These are phyloP conservation scores for Eristalis arbustorum DNA, from an alignment of 2,888 invertebrate species.

Conservation along the genomic window DNA sequence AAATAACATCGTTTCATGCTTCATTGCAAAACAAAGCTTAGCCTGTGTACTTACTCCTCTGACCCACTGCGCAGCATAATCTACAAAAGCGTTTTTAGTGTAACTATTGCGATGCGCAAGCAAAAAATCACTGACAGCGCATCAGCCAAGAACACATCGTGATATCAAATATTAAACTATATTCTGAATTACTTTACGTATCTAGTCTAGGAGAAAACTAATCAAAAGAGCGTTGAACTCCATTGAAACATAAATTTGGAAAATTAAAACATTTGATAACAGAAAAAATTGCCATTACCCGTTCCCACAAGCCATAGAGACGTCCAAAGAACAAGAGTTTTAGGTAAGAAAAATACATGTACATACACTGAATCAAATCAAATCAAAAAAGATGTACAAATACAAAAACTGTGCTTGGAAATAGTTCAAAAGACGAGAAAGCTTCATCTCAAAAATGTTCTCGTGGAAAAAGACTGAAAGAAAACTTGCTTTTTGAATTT, in stretches of 20 bases:
- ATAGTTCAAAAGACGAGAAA: constrained; percentile 15
- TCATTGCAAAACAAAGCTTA: not conserved
- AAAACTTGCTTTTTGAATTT: not conserved
- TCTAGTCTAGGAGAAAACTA: not conserved
- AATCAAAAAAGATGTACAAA: constrained; percentile 20
- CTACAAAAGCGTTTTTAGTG: not conserved
- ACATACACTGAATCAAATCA: constrained; percentile 31
- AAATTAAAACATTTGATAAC: constrained; percentile 2
- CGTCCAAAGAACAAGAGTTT: constrained; percentile 55
- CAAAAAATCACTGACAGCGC: not conserved
- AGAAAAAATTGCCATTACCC: constrained; percentile 80
- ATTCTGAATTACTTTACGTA: not conserved
- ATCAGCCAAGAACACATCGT: not conserved
- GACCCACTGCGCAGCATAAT: not conserved
- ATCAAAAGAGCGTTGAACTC: not conserved
- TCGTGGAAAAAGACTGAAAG: constrained; percentile 21
- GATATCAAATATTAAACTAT: not conserved
- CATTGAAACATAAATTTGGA: not conserved
- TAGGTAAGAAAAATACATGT: constrained; percentile 13
- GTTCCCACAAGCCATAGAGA: constrained; percentile 78
- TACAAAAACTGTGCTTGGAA: constrained; percentile 42
- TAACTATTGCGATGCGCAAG: not conserved
- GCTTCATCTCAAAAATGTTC: constrained; percentile 24
- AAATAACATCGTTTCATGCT: not conserved
- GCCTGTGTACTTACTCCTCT: not conserved